These are phyloP conservation scores for Lampris megalopsis DNA, from an alignment of 2,113 vertebrate species.

Conservation along the genomic window DNA sequence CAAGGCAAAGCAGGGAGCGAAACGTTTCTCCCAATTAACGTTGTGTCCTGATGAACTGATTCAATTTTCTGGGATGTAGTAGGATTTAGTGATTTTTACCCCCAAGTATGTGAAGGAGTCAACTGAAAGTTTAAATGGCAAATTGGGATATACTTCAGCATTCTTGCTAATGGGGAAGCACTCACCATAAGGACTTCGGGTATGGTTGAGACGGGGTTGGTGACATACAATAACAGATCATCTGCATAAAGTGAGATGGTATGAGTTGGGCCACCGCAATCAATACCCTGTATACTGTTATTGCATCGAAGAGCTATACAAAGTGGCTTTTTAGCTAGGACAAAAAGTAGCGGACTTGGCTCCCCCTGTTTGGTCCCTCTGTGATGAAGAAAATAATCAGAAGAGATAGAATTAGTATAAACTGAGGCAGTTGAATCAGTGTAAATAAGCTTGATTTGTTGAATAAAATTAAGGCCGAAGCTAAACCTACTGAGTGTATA, in stretches of 20 bases:
- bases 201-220: neutral
- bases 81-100: neutral
- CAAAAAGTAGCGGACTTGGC: neutral
- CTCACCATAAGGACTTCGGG: neutral
- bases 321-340: neutral
- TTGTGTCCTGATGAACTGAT: too few species aligned
- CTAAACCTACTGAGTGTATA: too few species aligned
- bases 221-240: too few species aligned
- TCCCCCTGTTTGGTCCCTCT: conserved; percentile 2
- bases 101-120: neutral
- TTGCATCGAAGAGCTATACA: neutral
- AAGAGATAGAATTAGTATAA: neutral
- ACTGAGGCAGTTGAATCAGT: too few species aligned
- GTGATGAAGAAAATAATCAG: neutral
- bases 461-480: too few species aligned
- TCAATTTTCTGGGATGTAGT: neutral
- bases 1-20: too few species aligned
- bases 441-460: too few species aligned
- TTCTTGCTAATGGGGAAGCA: neutral
- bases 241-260: neutral
- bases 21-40: too few species aligned
- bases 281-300: conserved; percentile 1
- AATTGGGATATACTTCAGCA: neutral
- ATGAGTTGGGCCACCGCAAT: neutral
- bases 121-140: neutral